Percentiles rank a stretch among this genome's conserved stretches.
Evolutionary conservation across 2,113 vertebrate genomes (phyloP).

Genomic region (Zeus faber): DNA sequence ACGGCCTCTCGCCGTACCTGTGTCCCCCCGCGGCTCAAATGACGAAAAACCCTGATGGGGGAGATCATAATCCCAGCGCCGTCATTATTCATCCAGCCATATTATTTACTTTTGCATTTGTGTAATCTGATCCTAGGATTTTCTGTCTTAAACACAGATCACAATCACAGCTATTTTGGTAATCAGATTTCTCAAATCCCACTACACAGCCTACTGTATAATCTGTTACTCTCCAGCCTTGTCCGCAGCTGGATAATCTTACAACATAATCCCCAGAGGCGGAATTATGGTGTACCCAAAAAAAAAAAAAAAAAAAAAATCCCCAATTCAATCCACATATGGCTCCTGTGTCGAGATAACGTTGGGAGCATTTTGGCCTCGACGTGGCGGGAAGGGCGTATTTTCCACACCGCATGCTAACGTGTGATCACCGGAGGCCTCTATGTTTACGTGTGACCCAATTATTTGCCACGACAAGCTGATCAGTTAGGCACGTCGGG

Average conservation of each 20-base stretch:
- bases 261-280: conserved; percentile 18
- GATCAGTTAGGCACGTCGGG: not conserved
- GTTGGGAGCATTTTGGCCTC: conserved; percentile 5
- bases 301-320: conserved; percentile 2
- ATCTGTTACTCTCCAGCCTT: conserved; percentile 9
- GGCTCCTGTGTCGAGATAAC: not conserved
- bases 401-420: conserved; percentile 34
- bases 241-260: conserved; percentile 24
- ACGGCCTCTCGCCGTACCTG: too few species aligned
- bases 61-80: too few species aligned
- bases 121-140: too few species aligned
- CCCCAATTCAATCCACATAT: not conserved
- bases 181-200: conserved; percentile 29
- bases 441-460: too few species aligned
- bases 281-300: conserved; percentile 19
- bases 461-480: too few species aligned
- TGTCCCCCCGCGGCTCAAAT: too few species aligned
- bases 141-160: too few species aligned
- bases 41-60: too few species aligned
- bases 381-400: conserved; percentile 1
- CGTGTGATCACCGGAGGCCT: conserved; percentile 27
- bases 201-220: conserved; percentile 12
- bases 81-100: too few species aligned
- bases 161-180: conserved; percentile 9
- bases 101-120: too few species aligned